A percentile compares a stretch with the other conserved stretches of the same genome.
Conservation (phyloP, 2,888 invertebrate species). For the Dicyrtomina minuta region DNA sequence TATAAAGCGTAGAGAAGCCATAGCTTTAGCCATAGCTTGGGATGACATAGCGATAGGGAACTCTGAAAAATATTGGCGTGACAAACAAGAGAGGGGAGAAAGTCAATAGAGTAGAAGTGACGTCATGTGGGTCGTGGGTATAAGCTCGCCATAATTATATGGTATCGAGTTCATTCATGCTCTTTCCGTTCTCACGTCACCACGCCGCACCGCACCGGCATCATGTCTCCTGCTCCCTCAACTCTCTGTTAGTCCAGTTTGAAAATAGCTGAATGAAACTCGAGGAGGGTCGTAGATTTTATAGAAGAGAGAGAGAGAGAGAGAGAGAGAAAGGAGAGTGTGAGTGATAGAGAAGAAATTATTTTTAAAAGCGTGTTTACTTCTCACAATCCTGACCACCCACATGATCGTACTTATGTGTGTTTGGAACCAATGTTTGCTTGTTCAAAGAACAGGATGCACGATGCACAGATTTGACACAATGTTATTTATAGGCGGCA, state of each 20-base stretch:
- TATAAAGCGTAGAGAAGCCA: too few species aligned
- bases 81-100: too few species aligned
- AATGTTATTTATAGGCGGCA: too few species aligned
- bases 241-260: background rate
- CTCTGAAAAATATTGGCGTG: too few species aligned
- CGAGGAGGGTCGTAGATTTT: background rate
- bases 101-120: conserved; percentile 5
- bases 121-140: conserved; percentile 21
- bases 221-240: background rate
- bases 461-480: too few species aligned
- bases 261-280: conserved; percentile 5
- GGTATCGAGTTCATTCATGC: conserved; percentile 17
- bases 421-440: too few species aligned
- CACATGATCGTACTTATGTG: too few species aligned
- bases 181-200: conserved; percentile 1
- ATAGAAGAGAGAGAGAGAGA: background rate
- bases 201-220: background rate
- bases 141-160: background rate
- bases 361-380: too few species aligned
- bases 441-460: too few species aligned
- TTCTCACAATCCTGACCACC: too few species aligned
- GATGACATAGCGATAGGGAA: too few species aligned
- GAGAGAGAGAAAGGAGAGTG: background rate
- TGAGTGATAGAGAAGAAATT: background rate
- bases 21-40: too few species aligned